Base-by-base conservation (phyloP, 2,113 vertebrate species). In the Sinocyclocheilus grahami region DNA sequence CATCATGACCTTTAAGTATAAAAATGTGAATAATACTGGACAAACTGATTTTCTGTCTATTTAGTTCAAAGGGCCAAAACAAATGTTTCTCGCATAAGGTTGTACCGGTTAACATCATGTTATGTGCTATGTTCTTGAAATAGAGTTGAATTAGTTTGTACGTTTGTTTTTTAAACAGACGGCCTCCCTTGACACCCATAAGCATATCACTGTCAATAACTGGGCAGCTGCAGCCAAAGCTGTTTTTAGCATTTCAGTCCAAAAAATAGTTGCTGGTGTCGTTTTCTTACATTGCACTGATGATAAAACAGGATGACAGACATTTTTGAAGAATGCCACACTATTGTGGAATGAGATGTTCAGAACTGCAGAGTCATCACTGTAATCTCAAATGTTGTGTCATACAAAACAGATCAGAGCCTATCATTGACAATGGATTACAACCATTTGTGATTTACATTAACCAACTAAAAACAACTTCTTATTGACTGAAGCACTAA, bases 311-410 rank as follows among this genome's bases (percentile, higher is more conserved):
- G 33, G 8, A 39, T 39, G 37, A 12, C 37, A 42, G 18, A 22
- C 69, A 72, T 72, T 72, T 42, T 22, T 72, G 1, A 42, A 39
- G 37, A 74, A 74, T 74, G 10, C 20, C 71, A 39, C 71, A 74
- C 37, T 0, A n/a, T 42, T n/a, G 39, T 48, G 2, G 46, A 12
- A 48, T 10, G 46, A 48, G 46, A 48, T 48, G 13, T 1, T 46
- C 69, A 39, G 18, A 72, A 46, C 39, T 74, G 71, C 37, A 42
- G 69, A 72, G 71, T 74, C 71, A 74, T 74, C 20, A 42, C 71
- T 74, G 37, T 74, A 74, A 46, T 46, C 71, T 74, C 37, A 74
- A 39, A 72, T 39, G 10, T 12, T n/a, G 39, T 72, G 33, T 39
- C 18, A 37, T 22, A 11, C 69, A 46, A 63, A 63, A 22, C 22